Base-by-base conservation (phyloP, 2,797 vertebrate species). In the Xiphorhynchus erythropygius region DNA sequence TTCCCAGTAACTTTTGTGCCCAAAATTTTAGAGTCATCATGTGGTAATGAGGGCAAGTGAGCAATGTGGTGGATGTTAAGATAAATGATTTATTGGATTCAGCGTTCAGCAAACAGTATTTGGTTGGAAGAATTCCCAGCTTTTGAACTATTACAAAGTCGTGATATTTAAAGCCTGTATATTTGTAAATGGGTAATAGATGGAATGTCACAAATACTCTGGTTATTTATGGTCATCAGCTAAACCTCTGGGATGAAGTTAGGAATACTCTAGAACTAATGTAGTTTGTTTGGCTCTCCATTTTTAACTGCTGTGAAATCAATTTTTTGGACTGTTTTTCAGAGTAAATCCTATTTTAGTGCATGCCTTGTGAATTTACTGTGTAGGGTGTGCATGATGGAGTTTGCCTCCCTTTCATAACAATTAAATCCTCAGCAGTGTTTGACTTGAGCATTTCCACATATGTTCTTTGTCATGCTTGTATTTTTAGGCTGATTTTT, bases 101-200 rank as follows among this genome's bases (percentile, higher is more conserved):
- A 91, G 30, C 70, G 49, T 87, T 69, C 91, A 90, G 56, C 74
- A 74, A 92, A 64, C 47, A 87, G 68, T 55, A 60, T 88, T 96
- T 52, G 62, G 8, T 79, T 96, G 96, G 90, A 96, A 89, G n/a
- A 73, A 90, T 82, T 96, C 86, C 71, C 2, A 3, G 65, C 50
- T 93, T 89, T 95, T 76, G 73, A 95, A 84, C 52, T 84, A 24
- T 94, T 89, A 87, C 47, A 87, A 86, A 83, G 63, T 70, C 87
- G 19, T 27, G 52, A 32, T 90, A 70, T 89, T 90, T 88, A 95
- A 93, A 96, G 68, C 65, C 68, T 89, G 33, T 33, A 5, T 79
- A 30, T 84, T 69, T 94, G 65, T 70, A 88, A 92, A 67, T 93
- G 73, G 93, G 62, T 92, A 73, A 94, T 87, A 91, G 87, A 89